Evolutionary conservation across 1,140 invertebrate genomes (phyloP).

Genomic region (Phymastichus coffea): DNA sequence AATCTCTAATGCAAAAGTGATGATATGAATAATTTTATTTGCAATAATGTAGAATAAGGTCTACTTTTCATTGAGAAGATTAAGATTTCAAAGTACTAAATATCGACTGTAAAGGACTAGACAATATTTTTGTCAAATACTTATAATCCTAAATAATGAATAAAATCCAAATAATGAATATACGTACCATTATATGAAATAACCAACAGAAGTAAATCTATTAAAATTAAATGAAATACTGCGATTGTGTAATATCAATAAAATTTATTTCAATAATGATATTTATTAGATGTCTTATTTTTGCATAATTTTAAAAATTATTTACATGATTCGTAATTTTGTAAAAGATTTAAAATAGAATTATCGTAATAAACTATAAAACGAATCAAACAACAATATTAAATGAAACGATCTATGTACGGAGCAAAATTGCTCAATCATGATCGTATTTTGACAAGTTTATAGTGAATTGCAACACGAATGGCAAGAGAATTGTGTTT

Average conservation of each 20-base stretch:
- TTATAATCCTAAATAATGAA: too few relatives aligned
- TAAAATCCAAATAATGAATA: too few relatives aligned
- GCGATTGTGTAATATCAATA: conserved; percentile 35
- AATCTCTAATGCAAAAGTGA: too few relatives aligned
- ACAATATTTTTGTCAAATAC: too few relatives aligned
- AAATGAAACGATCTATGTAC: conserved; percentile 32
- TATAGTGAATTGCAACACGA: conserved; percentile 30
- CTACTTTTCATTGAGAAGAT: too few relatives aligned
- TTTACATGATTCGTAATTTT: conserved; percentile 43
- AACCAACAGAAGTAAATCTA: too few relatives aligned
- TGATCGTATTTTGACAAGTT: conserved; percentile 24
- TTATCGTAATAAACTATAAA: conserved; percentile 54
- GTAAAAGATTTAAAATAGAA: conserved; percentile 44
- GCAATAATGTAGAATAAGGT: too few relatives aligned
- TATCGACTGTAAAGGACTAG: too few relatives aligned
- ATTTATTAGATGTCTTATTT: conserved; percentile 38
- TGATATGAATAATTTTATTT: too few relatives aligned
- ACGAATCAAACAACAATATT: conserved; percentile 52
- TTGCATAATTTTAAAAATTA: conserved; percentile 45
- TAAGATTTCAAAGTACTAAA: too few relatives aligned
- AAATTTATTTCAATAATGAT: conserved; percentile 43
- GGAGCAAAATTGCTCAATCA: conserved; percentile 22
- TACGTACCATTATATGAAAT: too few relatives aligned
- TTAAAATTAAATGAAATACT: conserved; percentile 4
- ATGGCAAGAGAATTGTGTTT: conserved; percentile 42